phyloP scores from a whole-genome alignment of 1,140 invertebrate species.

The Zaprionus capensis region DNA sequence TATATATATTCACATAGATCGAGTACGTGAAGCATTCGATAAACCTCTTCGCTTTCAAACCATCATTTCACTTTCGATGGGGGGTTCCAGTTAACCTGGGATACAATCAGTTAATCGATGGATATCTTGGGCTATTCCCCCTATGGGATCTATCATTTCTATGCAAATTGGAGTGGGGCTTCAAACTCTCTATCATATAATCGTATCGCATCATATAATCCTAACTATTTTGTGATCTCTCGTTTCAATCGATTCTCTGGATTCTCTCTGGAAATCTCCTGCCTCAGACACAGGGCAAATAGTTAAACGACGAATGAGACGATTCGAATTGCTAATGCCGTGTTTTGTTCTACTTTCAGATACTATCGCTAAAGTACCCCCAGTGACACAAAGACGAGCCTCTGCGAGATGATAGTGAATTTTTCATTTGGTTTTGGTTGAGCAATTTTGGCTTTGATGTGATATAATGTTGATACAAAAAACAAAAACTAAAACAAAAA shows the following conservation, averaged over 20 bases:
- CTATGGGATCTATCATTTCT: neutral
- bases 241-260: neutral
- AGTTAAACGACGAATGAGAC: slow-evolving; percentile 19
- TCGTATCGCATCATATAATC: neutral
- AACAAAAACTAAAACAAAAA: slow-evolving; percentile 18
- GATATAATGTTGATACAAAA: slow-evolving; percentile 37
- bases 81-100: neutral
- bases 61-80: neutral
- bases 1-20: slow-evolving; percentile 1
- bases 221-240: slow-evolving; percentile 5
- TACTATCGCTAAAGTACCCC: slow-evolving; percentile 61
- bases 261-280: slow-evolving; percentile 3
- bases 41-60: neutral
- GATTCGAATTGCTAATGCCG: slow-evolving; percentile 33
- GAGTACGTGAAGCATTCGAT: neutral
- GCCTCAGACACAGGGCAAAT: slow-evolving; percentile 47
- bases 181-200: neutral
- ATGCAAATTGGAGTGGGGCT: neutral
- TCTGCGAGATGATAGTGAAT: slow-evolving; percentile 12
- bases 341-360: slow-evolving; percentile 62
- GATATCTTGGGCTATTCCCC: neutral
- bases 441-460: slow-evolving; percentile 44
- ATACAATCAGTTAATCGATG: neutral
- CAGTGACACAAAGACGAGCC: slow-evolving; percentile 20
- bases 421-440: slow-evolving; percentile 39